Conservation (phyloP, 2,113 vertebrate species). For the Triplophysa siluroides region DNA sequence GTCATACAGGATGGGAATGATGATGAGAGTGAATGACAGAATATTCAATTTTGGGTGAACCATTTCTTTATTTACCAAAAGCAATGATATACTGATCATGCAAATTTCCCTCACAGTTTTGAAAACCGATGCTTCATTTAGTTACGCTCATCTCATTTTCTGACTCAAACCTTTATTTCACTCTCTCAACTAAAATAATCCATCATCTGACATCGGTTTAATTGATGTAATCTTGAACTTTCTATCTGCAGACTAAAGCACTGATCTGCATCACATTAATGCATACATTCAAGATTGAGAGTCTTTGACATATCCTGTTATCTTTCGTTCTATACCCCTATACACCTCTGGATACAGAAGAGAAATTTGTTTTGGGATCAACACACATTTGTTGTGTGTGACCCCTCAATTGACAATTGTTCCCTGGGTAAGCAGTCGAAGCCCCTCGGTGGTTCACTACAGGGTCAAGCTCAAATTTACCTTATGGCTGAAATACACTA, state of each 20-base stretch:
- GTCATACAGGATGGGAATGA: no score
- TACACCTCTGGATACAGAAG: background rate
- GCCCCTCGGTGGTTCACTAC: background rate
- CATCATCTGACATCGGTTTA: background rate
- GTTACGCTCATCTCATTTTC: background rate
- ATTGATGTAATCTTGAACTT: constrained; percentile 3
- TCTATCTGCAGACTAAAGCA: background rate
- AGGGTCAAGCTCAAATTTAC: background rate
- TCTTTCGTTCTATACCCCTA: background rate
- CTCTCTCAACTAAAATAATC: no score
- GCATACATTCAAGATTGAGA: no score
- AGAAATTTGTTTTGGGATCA: background rate
- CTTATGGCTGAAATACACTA: no score
- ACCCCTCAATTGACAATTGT: background rate
- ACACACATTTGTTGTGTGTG: background rate
- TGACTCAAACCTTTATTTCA: background rate
- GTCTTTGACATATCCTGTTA: background rate
- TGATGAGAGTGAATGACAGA: background rate
- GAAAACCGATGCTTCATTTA: no score
- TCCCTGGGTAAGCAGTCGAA: background rate
- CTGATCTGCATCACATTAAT: no score
- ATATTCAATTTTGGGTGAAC: background rate
- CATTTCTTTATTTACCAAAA: background rate
- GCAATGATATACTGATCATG: background rate
- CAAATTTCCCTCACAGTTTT: no score